These are phyloP conservation scores for Falcunculus frontatus DNA, from an alignment of 2,113 vertebrate genomes.

Conservation along the genomic window DNA sequence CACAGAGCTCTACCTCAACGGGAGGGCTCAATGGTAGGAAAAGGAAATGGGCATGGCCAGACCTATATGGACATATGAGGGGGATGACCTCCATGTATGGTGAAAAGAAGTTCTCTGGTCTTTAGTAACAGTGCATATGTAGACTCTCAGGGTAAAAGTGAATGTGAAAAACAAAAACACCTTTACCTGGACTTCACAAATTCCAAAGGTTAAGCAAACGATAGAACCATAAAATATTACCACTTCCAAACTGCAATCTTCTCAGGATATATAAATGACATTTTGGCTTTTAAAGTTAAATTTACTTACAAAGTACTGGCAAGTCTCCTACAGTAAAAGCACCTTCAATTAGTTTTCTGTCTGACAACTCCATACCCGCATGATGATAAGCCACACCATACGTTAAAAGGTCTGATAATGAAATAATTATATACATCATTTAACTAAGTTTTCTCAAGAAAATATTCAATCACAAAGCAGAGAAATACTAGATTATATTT, in stretches of 20 bases:
- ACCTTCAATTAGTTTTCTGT: constrained; percentile 89
- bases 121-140: background rate
- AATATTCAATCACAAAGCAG: background rate
- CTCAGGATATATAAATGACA: background rate
- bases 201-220: background rate
- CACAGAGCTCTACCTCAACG: background rate
- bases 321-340: constrained; percentile 87
- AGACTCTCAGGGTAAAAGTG: background rate
- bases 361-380: constrained; percentile 88
- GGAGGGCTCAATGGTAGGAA: background rate
- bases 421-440: background rate
- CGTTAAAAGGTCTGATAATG: constrained; percentile 79
- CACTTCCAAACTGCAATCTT: background rate
- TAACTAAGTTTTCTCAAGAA: background rate
- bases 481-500: constrained; percentile 11
- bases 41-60: background rate
- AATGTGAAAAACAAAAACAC: background rate
- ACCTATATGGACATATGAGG: background rate
- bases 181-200: background rate
- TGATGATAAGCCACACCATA: constrained; percentile 93
- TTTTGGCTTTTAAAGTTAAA: background rate
- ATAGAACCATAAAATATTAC: background rate
- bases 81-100: background rate
- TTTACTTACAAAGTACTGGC: constrained; percentile 92
- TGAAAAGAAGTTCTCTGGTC: background rate